Evolutionary conservation across 2,797 vertebrate species (phyloP), one percentile per base, ranked within the genome.

Genomic region (Anabas testudineus): DNA sequence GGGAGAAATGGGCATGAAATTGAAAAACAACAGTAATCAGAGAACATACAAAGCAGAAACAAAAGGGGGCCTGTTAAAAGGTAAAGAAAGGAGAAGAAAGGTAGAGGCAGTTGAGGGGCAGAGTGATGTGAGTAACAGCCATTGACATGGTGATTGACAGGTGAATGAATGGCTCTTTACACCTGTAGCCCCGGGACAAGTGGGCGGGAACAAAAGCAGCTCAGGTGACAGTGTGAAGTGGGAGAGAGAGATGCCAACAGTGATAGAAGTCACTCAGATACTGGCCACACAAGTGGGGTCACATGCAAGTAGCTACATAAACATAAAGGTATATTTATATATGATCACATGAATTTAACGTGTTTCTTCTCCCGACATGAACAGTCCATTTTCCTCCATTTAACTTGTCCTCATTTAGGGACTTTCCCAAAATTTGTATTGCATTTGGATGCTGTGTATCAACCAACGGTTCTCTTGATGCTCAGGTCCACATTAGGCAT

Each of bases 1-100:
- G 53, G 72, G 71, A 77, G 81, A 90, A 89, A 88, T 74, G 64
- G 64, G 74, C 81, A 65, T 89, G 86, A 84, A 90, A 90, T 84
- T 87, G 85, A 84, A 87, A 87, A 89, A 88, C 85, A 88, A 86
- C 82, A 85, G 73, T 73, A 68, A 84, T 87, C 72, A 82, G 55
- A 73, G 65, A 46, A 72, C 21, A 75, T 30, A 34, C 82, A 69
- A 67, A 69, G 34, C 48, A 54, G 56, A 76, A 62, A 75, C 73
- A 89, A 84, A 79, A 68, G 71, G n/a, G 10, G 7, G 55, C 1
- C 58, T 80, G 73, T 80, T 67, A 39, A 53, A 61, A 58, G 63
- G 57, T 16, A 18, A 48, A 60, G 39, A 48, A 22, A 45, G 46
- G 45, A 53, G 15, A 19, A 39, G 54, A 51, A 21, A 43, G 61